These are phyloP conservation scores for Xyrauchen texanus DNA, from an alignment of 2,113 vertebrate species.

Conservation along the genomic window DNA sequence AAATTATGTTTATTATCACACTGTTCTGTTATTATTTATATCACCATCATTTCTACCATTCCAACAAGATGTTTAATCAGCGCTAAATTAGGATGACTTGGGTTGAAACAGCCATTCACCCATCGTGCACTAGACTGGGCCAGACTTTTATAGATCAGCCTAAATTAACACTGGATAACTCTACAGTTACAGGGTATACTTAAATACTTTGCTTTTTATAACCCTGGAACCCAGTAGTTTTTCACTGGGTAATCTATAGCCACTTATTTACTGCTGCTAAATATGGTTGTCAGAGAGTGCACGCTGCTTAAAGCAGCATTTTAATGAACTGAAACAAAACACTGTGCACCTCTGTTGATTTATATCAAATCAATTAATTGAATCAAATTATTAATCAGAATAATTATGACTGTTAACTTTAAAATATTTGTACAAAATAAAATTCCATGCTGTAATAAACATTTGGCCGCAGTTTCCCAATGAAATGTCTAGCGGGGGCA, in stretches of 20 bases:
- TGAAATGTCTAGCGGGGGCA: no score
- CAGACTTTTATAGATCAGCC: conserved; percentile 25
- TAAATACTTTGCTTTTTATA: neutral
- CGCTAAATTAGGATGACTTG: conserved; percentile 47
- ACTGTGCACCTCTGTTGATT: no score
- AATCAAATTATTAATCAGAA: no score
- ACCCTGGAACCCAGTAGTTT: neutral
- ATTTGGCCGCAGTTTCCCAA: no score
- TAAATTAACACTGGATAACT: conserved; percentile 62
- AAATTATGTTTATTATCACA: conserved; percentile 71
- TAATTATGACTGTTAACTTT: no score
- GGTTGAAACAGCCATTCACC: conserved; percentile 44
- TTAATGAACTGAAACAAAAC: no score
- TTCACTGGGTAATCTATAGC: neutral
- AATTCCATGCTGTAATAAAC: no score
- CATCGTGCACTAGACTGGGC: conserved; percentile 28
- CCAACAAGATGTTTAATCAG: conserved; percentile 38
- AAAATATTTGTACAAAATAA: no score
- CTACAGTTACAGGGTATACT: conserved; percentile 32
- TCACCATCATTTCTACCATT: conserved; percentile 60
- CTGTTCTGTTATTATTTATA: conserved; percentile 63
- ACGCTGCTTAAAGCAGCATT: no score
- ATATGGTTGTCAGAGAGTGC: neutral
- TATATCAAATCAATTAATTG: no score
- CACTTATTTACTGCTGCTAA: neutral